Evolutionary conservation across 2,888 invertebrate species (phyloP), one percentile per base, ranked within the genome.

Genomic region (Leptopilina syphax): DNA sequence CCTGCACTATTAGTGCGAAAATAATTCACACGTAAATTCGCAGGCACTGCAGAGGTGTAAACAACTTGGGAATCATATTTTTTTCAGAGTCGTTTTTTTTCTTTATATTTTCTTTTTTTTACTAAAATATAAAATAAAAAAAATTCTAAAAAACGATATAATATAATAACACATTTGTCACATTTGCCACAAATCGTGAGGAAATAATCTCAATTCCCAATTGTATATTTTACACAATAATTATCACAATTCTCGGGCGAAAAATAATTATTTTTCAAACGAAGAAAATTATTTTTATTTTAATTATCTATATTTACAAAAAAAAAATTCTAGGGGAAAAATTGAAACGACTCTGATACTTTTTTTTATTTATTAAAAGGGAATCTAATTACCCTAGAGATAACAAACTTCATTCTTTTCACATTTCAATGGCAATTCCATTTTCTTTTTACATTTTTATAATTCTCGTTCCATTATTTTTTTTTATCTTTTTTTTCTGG

Each of bases 1-100:
- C 73, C 80, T 78, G 79, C 79, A 83, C 68, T 65, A 79, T 79
- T 80, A 60, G 83, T 68, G 79, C 50, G 70, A 70, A 47, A 27
- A 70, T 50, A 70, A 24, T 68, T 68, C 50, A 50, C 70, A 70
- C 70, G 12, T 47, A 73, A 73, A 73, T 57, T 57, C 54, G 73
- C 73, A 73, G 73, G 73, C 73, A 73, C 73, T 73, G 73, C 73
- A 27, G 73, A 73, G 73, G n/a, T 73, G 34, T 73, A 73, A 67
- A 44, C 18, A 67, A 67, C 44, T 73, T 73, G 13, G 34, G 73
- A 73, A 34, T 50, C 10, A 68, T 2, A 70, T 50, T 54, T 7
- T 34, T 10, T 73, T 73, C 57, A 73, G 34, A 73, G 57, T 57
- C 41, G 57, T 73, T 73, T 27, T 27, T 9, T 8, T 50, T 50